A percentile compares a stretch with the other conserved stretches of the same genome.
phyloP scores from a whole-genome alignment of 2,888 invertebrate species.

The Luperina nickerlii region DNA sequence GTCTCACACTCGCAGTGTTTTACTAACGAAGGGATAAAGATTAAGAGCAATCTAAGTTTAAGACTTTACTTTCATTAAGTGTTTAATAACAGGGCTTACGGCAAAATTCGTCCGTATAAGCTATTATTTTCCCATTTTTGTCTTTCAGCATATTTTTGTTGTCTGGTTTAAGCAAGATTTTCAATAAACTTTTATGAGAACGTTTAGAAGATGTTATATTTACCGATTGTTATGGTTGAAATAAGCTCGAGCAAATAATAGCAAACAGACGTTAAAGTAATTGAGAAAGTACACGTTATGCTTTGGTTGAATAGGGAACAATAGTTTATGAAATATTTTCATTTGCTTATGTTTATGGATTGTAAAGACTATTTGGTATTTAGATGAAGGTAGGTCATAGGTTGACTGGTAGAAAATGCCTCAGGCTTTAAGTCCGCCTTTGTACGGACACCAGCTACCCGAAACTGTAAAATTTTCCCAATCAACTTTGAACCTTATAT shows the following conservation, averaged over 20 bases:
- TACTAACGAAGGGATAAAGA: conserved; percentile 30
- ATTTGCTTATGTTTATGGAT: neutral
- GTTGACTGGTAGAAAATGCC: neutral
- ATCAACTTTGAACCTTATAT: no score
- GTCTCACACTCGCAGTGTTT: conserved; percentile 33
- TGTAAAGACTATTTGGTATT: neutral
- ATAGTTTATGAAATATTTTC: neutral
- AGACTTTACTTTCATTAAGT: conserved; percentile 15
- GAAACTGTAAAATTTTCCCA: no score
- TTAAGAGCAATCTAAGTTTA: conserved; percentile 33
- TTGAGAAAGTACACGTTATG: neutral
- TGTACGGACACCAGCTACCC: neutral
- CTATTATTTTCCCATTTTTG: neutral
- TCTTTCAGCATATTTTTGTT: neutral
- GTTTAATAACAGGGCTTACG: neutral
- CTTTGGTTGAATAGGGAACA: neutral
- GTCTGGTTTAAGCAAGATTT: neutral
- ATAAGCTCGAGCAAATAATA: neutral
- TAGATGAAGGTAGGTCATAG: neutral
- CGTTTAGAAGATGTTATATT: conserved; percentile 19
- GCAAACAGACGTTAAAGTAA: neutral
- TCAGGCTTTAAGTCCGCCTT: neutral
- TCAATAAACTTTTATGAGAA: conserved; percentile 15
- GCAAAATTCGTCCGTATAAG: neutral
- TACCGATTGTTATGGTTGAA: neutral